These are phyloP conservation scores for Cisticola juncidis DNA, from an alignment of 2,113 vertebrate genomes.

Conservation along the genomic window DNA sequence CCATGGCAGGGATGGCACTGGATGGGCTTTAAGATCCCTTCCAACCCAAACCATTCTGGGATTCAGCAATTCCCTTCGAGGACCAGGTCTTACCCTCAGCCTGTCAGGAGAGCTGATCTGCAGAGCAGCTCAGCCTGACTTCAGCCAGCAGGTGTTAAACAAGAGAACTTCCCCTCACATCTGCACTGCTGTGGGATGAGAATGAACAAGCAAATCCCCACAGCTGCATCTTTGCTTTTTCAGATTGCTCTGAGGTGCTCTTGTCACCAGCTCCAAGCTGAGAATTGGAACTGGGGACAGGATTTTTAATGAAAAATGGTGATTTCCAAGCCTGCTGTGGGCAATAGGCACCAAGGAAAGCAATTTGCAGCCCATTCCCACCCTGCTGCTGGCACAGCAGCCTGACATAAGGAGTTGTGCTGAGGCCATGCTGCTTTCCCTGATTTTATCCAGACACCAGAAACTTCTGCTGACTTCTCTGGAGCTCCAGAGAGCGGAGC, in stretches of 20 bases:
- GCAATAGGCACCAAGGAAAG: not conserved
- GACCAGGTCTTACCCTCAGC: not conserved
- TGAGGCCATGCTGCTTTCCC: not conserved
- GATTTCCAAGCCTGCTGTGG: not conserved
- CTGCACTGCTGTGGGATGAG: not conserved
- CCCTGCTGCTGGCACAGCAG: not conserved
- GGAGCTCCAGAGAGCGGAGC: rapidly evolving
- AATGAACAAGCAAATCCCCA: not conserved
- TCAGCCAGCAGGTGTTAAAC: not conserved
- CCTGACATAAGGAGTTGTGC: not conserved
- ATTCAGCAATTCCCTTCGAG: not conserved
- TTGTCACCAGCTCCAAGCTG: constrained; percentile 16
- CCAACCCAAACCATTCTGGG: not conserved
- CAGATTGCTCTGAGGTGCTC: not conserved
- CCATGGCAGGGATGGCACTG: rapidly evolving
- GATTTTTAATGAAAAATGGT: constrained; percentile 19
- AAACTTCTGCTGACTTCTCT: not conserved
- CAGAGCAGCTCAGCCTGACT: not conserved
- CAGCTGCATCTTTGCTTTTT: not conserved
- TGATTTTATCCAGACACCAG: not conserved
- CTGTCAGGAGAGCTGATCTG: not conserved
- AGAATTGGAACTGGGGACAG: constrained; percentile 13
- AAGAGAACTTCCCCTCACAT: rapidly evolving
- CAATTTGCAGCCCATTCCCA: not conserved
- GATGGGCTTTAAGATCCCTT: not conserved